Evolutionary conservation across 1,140 invertebrate species (phyloP), one percentile per base, ranked within the genome.

Genomic region (Aphaenogaster floridana): DNA sequence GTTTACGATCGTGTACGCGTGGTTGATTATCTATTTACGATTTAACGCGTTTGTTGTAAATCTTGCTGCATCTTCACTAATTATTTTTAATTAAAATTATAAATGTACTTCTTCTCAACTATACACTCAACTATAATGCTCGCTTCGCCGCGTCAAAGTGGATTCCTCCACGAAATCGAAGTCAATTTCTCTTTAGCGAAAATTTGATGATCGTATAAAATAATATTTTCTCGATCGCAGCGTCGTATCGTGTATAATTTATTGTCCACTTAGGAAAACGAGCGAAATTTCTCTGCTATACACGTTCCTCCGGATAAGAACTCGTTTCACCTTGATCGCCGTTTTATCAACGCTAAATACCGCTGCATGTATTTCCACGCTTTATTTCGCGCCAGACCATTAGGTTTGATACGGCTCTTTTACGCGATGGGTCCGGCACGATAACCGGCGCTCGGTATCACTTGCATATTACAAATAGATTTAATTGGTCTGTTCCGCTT

Each of bases 381-480:
- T 81, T 81, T 81, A 81, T 81, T 81, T 81, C 21, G 34, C 54
- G 68, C 9, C 9, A 15, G 42, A 17, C 13, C 7, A 13, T 63
- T 17, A 21, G 34, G 45, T 21, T 21, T 64, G 39, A 72, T 71
- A 72, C 15, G 68, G 28, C 45, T 87, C 39, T 69, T 76, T 54
- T 36, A 50, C 39, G 71, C 28, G 59, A 86, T 76, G 61, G 42
- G 34, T 1, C 48, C 17, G n/a, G 17, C 45, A 71, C 4, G 78
- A 89, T 77, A 64, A 66, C 52, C 7, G 21, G 34, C 39, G 61
- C n/a, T 13, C 54, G 76, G 36, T 83, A 87, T 76, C 59, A 61
- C 17, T 52, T 50, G 50, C 52, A 79, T 36, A 78, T 83, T 90
- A 64, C 66, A 89, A 84, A 87, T 74, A 84, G 66, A 89, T 78